A percentile compares a stretch with the other conserved stretches of the same genome.
phyloP scores from a whole-genome alignment of 2,888 invertebrate genomes.

The Microplitis deprimator region DNA sequence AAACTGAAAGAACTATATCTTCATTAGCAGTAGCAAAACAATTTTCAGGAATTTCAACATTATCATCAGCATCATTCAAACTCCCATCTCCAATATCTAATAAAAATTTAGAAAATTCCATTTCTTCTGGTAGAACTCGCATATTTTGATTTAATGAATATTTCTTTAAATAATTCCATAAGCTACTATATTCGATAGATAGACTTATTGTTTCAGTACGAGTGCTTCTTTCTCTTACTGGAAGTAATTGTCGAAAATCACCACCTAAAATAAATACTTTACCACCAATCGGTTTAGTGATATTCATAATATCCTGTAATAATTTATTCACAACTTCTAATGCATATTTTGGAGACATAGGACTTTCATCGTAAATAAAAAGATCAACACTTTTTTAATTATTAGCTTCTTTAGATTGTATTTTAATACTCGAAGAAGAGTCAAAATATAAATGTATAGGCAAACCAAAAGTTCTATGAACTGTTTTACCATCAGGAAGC shows the following conservation, averaged over 20 bases:
- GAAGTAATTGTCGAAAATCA: slow-evolving; percentile 14
- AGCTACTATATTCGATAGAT: slow-evolving; percentile 49
- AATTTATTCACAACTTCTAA: slow-evolving; percentile 42
- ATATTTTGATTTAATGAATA: slow-evolving; percentile 49
- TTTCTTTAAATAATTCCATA: slow-evolving; percentile 46
- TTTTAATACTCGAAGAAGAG: slow-evolving; percentile 1
- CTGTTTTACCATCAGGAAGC: slow-evolving; percentile 34
- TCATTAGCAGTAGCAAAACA: too few relatives aligned
- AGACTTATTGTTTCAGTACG: slow-evolving; percentile 45
- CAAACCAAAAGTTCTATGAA: slow-evolving; percentile 55
- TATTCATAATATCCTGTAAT: slow-evolving; percentile 29
- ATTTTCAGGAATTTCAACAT: too few relatives aligned
- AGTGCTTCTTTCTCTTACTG: slow-evolving; percentile 30
- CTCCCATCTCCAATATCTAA: neutral
- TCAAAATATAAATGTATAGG: slow-evolving; percentile 2
- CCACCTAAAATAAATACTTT: too few relatives aligned
- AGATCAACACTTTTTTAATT: neutral
- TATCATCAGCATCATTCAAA: neutral
- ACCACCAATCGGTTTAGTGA: too few relatives aligned
- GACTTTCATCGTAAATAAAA: too few relatives aligned
- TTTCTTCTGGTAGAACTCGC: slow-evolving; percentile 44
- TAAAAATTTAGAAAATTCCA: neutral
- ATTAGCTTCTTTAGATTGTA: slow-evolving; percentile 4
- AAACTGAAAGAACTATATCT: too few relatives aligned
- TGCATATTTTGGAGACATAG: slow-evolving; percentile 24